Base-by-base conservation (phyloP, 2,888 invertebrate species). In the Sphaerolaimus hirsutus region DNA sequence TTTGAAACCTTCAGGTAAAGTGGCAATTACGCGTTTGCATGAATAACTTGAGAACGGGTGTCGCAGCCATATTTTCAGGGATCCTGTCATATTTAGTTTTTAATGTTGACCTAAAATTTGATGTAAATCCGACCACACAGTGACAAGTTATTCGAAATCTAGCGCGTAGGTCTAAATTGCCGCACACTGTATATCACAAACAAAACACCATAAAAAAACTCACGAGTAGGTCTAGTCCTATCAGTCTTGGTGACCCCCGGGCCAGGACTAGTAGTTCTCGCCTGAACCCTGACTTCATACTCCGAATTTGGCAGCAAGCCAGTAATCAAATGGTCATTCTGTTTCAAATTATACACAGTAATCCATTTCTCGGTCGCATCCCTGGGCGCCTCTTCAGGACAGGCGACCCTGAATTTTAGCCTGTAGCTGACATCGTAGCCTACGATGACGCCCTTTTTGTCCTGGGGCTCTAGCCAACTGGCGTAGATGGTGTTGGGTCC, bases 361-460 rank as follows among this genome's bases (percentile, higher is more conserved):
- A 62, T 59, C 49, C 58, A 62, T 44, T 61, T 58, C 12, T 57
- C 49, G 40, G 56, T 57, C 25, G 59, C 61, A 42, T 63, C 61
- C 21, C 57, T 43, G 21, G 61, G 61, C 43, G 58, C 59, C 45
- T 62, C 62, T 38, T 62, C 58, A 7, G 60, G 59, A 51, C 62
- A 62, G 4, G 62, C 60, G 25, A 62, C 49, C n/a, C 62, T 56
- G 44, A 59, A 58, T 44, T 62, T 61, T 27, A 61, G 49, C 5
- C 59, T 50, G 49, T 61, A 62, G 44, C 56, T 58, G 52, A 62
- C 59, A 49, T 62, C 62, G 50, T 62, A 62, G 46, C 62, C 62
- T 42, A 61, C 59, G 41, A 62, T 59, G 24, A 54, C 54, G 44
- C 62, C 62, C 2, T 56, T 50, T 43, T 57, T 55, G 22, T 55